Base-by-base conservation (phyloP, 1,140 invertebrate species). In the Sycophila sp. region DNA sequence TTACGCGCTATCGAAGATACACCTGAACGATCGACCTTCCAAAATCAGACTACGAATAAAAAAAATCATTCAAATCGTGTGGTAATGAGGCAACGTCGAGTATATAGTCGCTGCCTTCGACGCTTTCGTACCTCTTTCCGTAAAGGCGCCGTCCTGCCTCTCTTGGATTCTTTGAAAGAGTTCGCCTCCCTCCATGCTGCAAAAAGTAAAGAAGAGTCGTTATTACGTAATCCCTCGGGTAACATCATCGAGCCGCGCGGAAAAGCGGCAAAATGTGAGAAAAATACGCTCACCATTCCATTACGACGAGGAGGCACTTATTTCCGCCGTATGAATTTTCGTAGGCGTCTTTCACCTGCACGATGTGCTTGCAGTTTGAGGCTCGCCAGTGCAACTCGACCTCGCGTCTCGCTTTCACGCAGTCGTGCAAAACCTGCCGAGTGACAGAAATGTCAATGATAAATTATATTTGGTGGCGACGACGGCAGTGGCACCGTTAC, bases 141-240 rank as follows among this genome's bases (percentile, higher is more conserved):
- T 98, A 83, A 99, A 98, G 40, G 96, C 94, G 47, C 93, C 92
- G 77, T 98, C 95, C 69, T 94, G 92, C 79, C 94, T 90, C 63
- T 98, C 94, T 88, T 99, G 96, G 84, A 99, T 99, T 81, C 96
- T 90, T 81, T 96, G 95, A 85, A 99, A 98, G 32, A 99, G 87
- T 83, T 99, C 97, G 3, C 97, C 97, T 45, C 97, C 97, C 83
- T 97, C 95, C 96, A 99, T 98, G 81, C 94, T 95, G 74, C 65
- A 88, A 88, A 72, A 75, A 73, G 76, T 78, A 66, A 66, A 62
- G 36, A 56, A 56, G 36, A 5, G 22, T 6, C 1, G 28, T 34
- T 36, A 56, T 36, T 26, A 45, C n/a, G n/a, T n/a, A n/a, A n/a
- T n/a, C n/a, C n/a, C n/a, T n/a, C n/a, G n/a, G n/a, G n/a, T n/a